Percentiles rank a stretch among this genome's conserved stretches.
Evolutionary conservation across 2,113 vertebrate genomes (phyloP).

Genomic region (Ammospiza caudacuta): DNA sequence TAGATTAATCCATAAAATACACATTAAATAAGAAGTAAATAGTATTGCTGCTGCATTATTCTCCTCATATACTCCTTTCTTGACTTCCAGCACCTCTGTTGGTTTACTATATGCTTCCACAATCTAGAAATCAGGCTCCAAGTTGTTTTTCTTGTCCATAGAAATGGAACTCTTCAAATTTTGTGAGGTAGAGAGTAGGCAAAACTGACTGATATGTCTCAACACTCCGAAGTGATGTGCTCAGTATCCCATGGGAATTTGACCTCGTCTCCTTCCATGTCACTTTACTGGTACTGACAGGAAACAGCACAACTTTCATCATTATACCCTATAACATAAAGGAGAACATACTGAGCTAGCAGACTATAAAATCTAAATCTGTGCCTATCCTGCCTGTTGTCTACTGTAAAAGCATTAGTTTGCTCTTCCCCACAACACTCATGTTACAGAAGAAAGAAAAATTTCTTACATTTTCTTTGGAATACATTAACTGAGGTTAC

Average conservation of each 20-base stretch:
- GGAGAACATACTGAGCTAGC: background rate
- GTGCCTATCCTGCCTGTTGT: background rate
- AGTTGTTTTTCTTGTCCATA: background rate
- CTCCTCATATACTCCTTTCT: background rate
- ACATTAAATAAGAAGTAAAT: background rate
- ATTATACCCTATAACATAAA: background rate
- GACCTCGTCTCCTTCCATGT: background rate
- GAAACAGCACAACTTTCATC: background rate
- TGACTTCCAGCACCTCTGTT: background rate
- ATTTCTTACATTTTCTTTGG: background rate
- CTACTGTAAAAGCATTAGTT: background rate
- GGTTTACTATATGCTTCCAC: background rate
- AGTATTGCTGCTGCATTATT: background rate
- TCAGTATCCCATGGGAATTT: background rate
- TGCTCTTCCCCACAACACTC: background rate
- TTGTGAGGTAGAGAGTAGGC: background rate
- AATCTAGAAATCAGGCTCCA: background rate
- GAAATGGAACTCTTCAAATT: background rate
- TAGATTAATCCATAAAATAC: background rate
- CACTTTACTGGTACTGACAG: background rate
- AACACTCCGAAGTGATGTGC: fast-evolving
- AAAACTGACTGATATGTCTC: background rate
- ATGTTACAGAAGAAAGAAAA: background rate
- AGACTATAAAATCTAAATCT: background rate
- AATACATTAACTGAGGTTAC: background rate